Evolutionary conservation across 1,140 invertebrate species (phyloP).

Genomic region (Aphaenogaster ashmeadi): DNA sequence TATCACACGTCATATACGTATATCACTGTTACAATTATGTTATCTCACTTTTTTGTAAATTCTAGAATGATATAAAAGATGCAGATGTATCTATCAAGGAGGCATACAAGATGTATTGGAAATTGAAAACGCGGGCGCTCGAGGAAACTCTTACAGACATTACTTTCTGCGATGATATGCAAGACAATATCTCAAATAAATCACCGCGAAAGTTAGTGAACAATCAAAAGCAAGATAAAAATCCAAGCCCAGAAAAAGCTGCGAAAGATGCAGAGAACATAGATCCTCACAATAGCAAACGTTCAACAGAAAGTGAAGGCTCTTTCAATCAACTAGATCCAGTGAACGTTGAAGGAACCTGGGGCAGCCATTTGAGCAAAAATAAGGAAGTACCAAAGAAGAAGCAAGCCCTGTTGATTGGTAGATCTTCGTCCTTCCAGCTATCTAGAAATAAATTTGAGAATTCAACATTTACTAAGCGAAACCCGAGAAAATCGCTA

Average conservation of each 20-base stretch:
- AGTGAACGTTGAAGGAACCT: conserved; percentile 86
- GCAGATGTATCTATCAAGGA: conserved; percentile 91
- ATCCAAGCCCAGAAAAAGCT: neutral
- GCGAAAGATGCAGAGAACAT: conserved; percentile 73
- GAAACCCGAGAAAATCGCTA: conserved; percentile 92
- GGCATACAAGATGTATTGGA: conserved; percentile 94
- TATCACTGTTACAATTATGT: neutral
- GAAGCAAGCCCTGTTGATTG: conserved; percentile 77
- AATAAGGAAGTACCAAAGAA: conserved; percentile 78
- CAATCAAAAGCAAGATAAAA: conserved; percentile 4
- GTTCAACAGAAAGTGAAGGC: conserved; percentile 27
- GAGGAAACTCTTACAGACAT: conserved; percentile 90
- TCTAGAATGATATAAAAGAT: conserved; percentile 92
- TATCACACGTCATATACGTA: neutral
- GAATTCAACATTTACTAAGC: conserved; percentile 90
- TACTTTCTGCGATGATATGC: conserved; percentile 76
- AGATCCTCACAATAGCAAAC: conserved; percentile 74
- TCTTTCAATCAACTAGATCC: neutral
- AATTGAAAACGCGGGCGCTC: conserved; percentile 91
- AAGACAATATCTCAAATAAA: conserved; percentile 70
- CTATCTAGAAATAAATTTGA: conserved; percentile 92
- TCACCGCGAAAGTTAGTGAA: conserved; percentile 49
- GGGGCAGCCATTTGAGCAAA: conserved; percentile 89
- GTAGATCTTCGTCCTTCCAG: conserved; percentile 84
- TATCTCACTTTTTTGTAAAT: conserved; percentile 70